Conservation (phyloP, 2,113 vertebrate genomes). For the Ifrita kowaldi region DNA sequence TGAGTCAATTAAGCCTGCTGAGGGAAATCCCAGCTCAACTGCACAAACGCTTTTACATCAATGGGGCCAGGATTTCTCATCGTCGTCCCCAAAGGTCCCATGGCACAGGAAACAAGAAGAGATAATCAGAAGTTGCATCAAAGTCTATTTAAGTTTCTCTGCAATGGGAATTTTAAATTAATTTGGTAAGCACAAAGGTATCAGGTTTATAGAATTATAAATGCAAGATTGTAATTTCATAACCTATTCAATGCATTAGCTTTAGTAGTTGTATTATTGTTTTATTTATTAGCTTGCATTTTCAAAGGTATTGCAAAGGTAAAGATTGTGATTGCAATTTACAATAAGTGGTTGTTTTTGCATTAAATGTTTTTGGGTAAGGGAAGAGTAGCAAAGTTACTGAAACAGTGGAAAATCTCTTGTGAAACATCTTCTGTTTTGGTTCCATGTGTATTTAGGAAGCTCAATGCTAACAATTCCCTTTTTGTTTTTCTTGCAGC, state of each 20-base stretch:
- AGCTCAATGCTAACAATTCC: slow-evolving; percentile 38
- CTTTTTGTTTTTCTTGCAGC: slow-evolving; percentile 76
- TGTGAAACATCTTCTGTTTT: neutral
- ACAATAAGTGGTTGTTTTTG: neutral
- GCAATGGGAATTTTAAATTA: neutral
- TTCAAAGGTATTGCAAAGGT: neutral
- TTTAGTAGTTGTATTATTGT: neutral
- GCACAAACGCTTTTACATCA: neutral
- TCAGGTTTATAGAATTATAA: neutral
- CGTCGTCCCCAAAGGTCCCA: neutral
- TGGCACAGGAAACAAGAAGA: neutral
- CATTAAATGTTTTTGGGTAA: neutral
- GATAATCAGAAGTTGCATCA: neutral
- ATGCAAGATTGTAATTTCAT: neutral
- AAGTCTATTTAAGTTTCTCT: neutral
- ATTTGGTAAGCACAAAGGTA: neutral
- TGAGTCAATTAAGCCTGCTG: neutral
- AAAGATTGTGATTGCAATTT: neutral
- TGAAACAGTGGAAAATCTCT: neutral
- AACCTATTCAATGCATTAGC: neutral
- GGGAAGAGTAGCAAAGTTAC: neutral
- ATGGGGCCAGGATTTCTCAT: neutral
- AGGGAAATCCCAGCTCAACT: neutral
- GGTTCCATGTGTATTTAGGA: neutral
- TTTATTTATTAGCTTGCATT: neutral